Conservation (phyloP, 2,113 vertebrate species). For the Nestor notabilis region DNA sequence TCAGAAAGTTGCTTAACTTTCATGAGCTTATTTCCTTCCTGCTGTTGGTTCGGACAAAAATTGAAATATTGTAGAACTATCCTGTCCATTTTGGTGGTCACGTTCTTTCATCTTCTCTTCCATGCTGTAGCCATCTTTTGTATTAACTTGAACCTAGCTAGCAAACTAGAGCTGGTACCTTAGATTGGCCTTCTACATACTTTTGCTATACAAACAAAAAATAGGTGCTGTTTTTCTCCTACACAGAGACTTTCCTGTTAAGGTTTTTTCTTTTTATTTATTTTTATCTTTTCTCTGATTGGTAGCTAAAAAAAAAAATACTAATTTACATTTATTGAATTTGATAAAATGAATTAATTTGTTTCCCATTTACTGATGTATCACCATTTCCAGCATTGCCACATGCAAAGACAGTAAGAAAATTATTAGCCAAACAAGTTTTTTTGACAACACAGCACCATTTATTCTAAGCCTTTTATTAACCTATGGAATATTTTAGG, state of each 20-base stretch:
- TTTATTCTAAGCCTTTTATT: not conserved
- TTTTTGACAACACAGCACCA: not conserved
- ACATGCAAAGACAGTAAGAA: not conserved
- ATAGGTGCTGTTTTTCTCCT: not conserved
- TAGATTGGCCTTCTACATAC: not conserved
- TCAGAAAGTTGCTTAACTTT: not conserved
- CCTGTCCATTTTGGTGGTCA: not conserved
- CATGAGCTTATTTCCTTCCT: not conserved
- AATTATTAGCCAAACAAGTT: not conserved
- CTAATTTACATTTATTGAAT: not conserved
- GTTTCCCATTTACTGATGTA: not conserved
- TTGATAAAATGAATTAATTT: not conserved
- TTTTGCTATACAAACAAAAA: not conserved
- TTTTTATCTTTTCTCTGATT: not conserved
- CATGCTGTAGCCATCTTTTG: not conserved
- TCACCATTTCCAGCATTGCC: not conserved
- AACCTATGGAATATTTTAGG: not conserved
- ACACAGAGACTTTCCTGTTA: not conserved
- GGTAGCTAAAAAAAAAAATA: not conserved
- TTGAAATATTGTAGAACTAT: not conserved
- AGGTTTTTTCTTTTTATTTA: not conserved
- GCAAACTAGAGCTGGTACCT: not conserved
- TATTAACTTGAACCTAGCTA: not conserved
- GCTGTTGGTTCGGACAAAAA: not conserved
- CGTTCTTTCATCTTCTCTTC: not conserved